Evolutionary conservation across 2,888 invertebrate genomes (phyloP).

Genomic region (Aphodius granarius): DNA sequence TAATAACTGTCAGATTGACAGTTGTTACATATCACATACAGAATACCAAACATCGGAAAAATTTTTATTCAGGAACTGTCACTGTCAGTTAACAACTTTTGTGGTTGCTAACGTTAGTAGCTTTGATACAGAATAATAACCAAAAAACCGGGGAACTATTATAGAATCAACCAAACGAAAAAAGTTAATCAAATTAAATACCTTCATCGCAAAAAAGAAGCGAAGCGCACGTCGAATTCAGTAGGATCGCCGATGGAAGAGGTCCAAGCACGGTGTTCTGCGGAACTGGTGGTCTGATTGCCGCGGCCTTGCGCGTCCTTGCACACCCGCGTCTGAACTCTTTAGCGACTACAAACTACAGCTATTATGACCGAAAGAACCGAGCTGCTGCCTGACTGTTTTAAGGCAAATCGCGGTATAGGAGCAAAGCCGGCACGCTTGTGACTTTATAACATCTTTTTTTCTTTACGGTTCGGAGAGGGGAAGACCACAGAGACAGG

Average conservation of each 20-base stretch:
- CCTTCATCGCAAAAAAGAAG: not conserved
- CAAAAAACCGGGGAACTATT: too few species aligned
- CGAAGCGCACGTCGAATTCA: not conserved
- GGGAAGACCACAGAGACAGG: conserved; percentile 21
- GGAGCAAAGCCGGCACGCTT: conserved; percentile 12
- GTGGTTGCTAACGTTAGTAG: too few species aligned
- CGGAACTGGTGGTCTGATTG: conserved; percentile 4
- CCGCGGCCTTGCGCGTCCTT: conserved; percentile 35
- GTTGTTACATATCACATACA: too few species aligned
- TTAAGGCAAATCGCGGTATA: not conserved
- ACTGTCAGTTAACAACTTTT: too few species aligned
- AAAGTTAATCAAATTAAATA: not conserved
- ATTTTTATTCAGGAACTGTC: too few species aligned
- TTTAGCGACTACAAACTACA: conserved; percentile 19
- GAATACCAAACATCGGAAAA: too few species aligned
- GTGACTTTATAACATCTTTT: conserved; percentile 29
- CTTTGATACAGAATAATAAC: too few species aligned
- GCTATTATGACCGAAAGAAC: not conserved
- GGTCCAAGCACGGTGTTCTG: not conserved
- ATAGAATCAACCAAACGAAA: not conserved
- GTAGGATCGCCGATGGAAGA: not conserved
- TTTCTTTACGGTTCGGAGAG: not conserved
- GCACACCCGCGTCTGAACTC: conserved; percentile 21
- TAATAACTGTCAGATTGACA: too few species aligned
- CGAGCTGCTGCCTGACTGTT: not conserved